Conservation (phyloP, 2,888 invertebrate species). For the Odiellus spinosus region DNA sequence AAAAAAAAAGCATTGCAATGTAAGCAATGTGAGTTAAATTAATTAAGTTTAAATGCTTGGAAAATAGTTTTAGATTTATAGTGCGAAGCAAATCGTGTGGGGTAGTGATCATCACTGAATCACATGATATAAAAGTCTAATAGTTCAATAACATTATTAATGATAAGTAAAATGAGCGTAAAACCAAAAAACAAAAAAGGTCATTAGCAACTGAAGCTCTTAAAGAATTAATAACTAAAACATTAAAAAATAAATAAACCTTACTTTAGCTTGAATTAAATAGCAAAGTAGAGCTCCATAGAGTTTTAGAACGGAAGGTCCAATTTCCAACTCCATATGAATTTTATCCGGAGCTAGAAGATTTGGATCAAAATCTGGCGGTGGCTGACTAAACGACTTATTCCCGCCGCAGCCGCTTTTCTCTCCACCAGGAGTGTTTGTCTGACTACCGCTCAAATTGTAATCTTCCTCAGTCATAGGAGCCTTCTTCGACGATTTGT, state of each 20-base stretch:
- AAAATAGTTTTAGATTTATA: too few species aligned
- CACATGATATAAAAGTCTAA: too few species aligned
- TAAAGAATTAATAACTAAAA: too few species aligned
- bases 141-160: too few species aligned
- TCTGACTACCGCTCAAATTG: constrained; percentile 2
- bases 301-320: constrained; percentile 74
- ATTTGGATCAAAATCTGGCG: constrained; percentile 62
- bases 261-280: constrained; percentile 65
- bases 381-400: constrained; percentile 7
- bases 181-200: too few species aligned
- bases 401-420: constrained; percentile 3
- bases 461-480: not conserved
- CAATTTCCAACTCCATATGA: constrained; percentile 80
- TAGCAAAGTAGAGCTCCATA: constrained; percentile 82
- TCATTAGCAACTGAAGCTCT: too few species aligned
- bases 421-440: not conserved
- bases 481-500: constrained; percentile 7
- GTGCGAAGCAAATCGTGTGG: too few species aligned
- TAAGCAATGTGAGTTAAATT: not conserved
- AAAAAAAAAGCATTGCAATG: constrained; percentile 12
- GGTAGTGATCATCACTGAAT: too few species aligned
- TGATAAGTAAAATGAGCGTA: too few species aligned
- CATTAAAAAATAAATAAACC: constrained; percentile 2
- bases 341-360: constrained; percentile 73
- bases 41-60: too few species aligned